Conservation (phyloP, 2,797 vertebrate genomes). For the Tokudaia muenninki region DNA sequence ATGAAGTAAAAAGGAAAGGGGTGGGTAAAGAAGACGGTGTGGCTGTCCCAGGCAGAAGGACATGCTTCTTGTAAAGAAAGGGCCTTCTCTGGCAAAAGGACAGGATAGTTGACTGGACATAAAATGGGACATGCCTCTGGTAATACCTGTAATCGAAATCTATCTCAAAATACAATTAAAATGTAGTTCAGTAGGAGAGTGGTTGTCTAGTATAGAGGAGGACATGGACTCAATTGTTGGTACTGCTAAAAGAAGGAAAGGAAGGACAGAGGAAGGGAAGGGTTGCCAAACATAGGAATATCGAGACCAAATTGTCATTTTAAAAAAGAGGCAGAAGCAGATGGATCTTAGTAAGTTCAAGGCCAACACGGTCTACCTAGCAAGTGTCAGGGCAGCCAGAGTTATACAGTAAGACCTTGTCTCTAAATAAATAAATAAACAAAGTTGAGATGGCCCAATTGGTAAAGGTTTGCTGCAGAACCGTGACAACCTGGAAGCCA, state of each 20-base stretch:
- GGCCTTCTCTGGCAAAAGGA: neutral
- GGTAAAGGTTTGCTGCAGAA: neutral
- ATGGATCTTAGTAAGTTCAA: neutral
- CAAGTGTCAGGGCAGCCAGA: neutral
- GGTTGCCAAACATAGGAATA: neutral
- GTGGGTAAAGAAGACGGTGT: neutral
- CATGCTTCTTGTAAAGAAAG: neutral
- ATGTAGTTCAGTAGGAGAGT: neutral
- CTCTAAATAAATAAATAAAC: neutral
- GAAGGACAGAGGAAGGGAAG: neutral
- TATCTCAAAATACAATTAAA: neutral
- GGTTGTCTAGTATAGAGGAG: neutral
- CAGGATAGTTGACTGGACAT: neutral
- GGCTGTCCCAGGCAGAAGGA: neutral
- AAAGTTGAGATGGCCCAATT: neutral
- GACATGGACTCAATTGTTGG: neutral
- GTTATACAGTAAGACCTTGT: neutral
- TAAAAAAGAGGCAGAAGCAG: neutral
- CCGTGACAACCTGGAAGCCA: neutral
- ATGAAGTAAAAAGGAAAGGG: neutral
- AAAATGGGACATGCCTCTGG: neutral
- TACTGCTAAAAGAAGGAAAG: neutral
- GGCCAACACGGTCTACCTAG: neutral
- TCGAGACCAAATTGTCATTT: neutral
- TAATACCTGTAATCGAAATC: neutral